Conservation (phyloP, 37 sponge, comb jelly and placozoan genomes). For the Eunapius fragilis region DNA sequence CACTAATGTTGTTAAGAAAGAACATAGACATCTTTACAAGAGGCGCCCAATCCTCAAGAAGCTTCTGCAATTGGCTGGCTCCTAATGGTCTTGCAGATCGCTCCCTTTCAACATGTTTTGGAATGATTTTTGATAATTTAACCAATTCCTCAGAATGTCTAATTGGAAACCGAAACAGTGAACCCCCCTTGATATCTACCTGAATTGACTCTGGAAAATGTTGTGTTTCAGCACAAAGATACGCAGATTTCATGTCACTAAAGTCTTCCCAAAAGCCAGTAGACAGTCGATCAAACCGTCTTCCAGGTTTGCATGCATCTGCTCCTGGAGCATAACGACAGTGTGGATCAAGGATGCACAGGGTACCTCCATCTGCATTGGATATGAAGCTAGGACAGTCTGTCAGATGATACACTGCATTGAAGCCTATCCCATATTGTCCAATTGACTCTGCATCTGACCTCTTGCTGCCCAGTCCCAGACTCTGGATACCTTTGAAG, state of each 20-base stretch:
- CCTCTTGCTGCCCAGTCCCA: slow-evolving; percentile 67
- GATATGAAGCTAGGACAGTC: slow-evolving; percentile 75
- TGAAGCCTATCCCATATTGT: slow-evolving; percentile 78
- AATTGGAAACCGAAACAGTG: slow-evolving; percentile 77
- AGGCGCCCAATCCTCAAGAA: slow-evolving; percentile 36
- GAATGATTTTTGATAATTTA: slow-evolving; percentile 35
- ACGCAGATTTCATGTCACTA: slow-evolving; percentile 39
- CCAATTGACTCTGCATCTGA: slow-evolving; percentile 57
- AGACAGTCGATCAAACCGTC: not conserved
- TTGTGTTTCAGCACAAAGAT: slow-evolving; percentile 13
- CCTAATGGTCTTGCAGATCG: not conserved
- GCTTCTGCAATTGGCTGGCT: slow-evolving; percentile 4
- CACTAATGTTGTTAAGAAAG: slow-evolving; percentile 50
- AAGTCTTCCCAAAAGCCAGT: slow-evolving; percentile 35
- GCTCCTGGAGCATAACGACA: slow-evolving; percentile 16
- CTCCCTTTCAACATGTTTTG: not conserved
- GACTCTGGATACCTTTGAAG: slow-evolving; percentile 61
- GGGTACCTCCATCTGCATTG: slow-evolving; percentile 31
- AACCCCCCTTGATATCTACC: slow-evolving; percentile 45
- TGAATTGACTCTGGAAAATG: not conserved
- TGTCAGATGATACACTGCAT: slow-evolving; percentile 77
- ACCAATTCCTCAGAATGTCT: slow-evolving; percentile 31
- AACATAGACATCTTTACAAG: slow-evolving; percentile 51
- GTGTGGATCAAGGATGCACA: slow-evolving; percentile 59
- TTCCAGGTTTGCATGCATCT: slow-evolving; percentile 9